Conservation (phyloP, 2,888 invertebrate species). For the Nemoura dubitans region DNA sequence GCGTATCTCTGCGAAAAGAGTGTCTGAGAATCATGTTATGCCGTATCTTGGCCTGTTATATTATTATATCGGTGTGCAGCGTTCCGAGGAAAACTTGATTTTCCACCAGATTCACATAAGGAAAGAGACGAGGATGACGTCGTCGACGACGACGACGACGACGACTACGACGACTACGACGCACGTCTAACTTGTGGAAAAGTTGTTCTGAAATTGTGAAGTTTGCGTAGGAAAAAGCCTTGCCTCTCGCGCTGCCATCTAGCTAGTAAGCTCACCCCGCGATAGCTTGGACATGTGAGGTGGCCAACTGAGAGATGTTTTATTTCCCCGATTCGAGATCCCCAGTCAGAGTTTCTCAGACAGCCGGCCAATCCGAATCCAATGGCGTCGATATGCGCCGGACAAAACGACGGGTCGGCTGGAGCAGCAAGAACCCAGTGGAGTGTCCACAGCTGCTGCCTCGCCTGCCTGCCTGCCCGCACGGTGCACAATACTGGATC, state of each 20-base stretch:
- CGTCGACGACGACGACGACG: neutral
- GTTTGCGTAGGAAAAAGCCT: neutral
- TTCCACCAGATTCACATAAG: slow-evolving; percentile 35
- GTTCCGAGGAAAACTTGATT: slow-evolving; percentile 25
- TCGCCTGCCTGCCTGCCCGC: too few relatives aligned
- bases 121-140: neutral
- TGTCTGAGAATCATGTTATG: neutral
- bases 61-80: slow-evolving; percentile 21
- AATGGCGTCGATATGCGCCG: neutral
- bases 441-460: neutral
- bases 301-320: slow-evolving; percentile 12
- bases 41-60: slow-evolving; percentile 19
- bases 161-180: neutral
- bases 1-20: neutral
- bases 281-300: neutral
- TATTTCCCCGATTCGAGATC: neutral
- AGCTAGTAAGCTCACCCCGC: slow-evolving; percentile 3
- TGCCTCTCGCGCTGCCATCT: neutral
- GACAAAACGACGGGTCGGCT: neutral
- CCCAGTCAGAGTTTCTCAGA: neutral
- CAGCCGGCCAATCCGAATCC: neutral
- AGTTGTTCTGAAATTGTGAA: slow-evolving; percentile 12
- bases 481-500: neutral
- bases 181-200: neutral
- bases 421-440: neutral